Percentiles rank a stretch among this genome's conserved stretches.
Conservation (phyloP, 2,888 invertebrate species). For the Agrilus mali region DNA sequence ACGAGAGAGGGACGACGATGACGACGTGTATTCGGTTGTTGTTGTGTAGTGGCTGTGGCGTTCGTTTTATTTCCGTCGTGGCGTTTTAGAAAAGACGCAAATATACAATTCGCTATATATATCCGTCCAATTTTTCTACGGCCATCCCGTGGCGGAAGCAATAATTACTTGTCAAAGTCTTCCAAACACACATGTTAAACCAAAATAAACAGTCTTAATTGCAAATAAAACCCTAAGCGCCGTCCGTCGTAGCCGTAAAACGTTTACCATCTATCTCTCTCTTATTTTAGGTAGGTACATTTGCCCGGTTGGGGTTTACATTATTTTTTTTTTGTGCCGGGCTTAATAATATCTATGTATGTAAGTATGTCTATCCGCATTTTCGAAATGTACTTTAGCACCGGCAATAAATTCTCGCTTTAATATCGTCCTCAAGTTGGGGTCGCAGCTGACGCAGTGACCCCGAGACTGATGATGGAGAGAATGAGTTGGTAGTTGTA, state of each 20-base stretch:
- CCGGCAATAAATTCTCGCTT: conserved; percentile 32
- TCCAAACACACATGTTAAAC: conserved; percentile 10
- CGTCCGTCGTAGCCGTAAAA: conserved; percentile 11
- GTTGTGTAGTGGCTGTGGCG: not conserved
- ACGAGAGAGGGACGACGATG: no score
- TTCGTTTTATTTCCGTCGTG: no score
- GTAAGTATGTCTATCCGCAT: no score
- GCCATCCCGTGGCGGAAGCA: conserved; percentile 4
- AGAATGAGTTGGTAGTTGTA: conserved; percentile 25
- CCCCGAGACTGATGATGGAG: conserved; percentile 25
- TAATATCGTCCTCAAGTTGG: conserved; percentile 32
- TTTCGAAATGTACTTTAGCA: conserved; percentile 2
- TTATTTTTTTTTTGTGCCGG: not conserved
- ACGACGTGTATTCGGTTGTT: conserved; percentile 6
- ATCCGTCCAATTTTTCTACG: no score
- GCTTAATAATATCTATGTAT: not conserved
- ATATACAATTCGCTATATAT: no score
- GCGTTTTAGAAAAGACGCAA: no score
- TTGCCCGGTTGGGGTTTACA: no score
- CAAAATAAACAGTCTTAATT: conserved; percentile 20
- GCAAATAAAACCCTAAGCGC: conserved; percentile 15
- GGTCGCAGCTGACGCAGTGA: conserved; percentile 34
- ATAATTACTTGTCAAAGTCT: conserved; percentile 3
- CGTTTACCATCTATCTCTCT: conserved; percentile 6
- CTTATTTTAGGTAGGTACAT: not conserved